phyloP scores from a whole-genome alignment of 2,888 invertebrate genomes.

The Melieria crassipennis region DNA sequence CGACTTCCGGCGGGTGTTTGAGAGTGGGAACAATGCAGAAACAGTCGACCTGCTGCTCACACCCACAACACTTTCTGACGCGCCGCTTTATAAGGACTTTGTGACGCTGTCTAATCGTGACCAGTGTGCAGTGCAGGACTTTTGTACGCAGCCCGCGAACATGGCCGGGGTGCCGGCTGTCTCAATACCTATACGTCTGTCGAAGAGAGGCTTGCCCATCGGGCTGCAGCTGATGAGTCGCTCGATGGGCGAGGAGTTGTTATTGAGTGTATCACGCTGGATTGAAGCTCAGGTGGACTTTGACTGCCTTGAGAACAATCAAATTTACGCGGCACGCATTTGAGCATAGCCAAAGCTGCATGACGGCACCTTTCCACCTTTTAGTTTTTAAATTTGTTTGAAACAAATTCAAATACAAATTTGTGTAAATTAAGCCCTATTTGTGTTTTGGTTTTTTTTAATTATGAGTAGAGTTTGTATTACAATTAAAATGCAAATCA shows the following conservation, averaged over 20 bases:
- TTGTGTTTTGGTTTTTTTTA: too few relatives aligned
- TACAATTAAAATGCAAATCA: too few relatives aligned
- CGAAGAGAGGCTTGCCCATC: conserved; percentile 79
- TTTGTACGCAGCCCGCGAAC: conserved; percentile 95
- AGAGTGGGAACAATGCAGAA: conserved; percentile 51
- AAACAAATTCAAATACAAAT: too few relatives aligned
- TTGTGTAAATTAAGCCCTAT: too few relatives aligned
- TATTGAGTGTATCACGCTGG: conserved; percentile 83
- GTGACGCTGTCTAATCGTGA: conserved; percentile 80
- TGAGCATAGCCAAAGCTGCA: not conserved
- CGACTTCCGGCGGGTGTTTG: conserved; percentile 86
- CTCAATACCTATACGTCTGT: conserved; percentile 83
- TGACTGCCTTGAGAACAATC: conserved; percentile 53
- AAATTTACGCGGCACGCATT: conserved; percentile 42
- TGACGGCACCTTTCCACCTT: too few relatives aligned
- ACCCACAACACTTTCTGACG: conserved; percentile 89
- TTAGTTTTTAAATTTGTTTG: too few relatives aligned
- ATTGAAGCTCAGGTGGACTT: conserved; percentile 76
- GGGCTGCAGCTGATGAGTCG: conserved; percentile 90
- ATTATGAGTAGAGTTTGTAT: too few relatives aligned
- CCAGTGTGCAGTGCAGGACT: conserved; percentile 90
- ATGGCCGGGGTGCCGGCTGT: conserved; percentile 96
- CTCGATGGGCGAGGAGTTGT: conserved; percentile 76
- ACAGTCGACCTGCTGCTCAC: conserved; percentile 86
- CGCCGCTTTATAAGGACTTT: conserved; percentile 85